A percentile compares a stretch with the other conserved stretches of the same genome.
Conservation (phyloP, 2,888 invertebrate species). For the Emesis castigata region DNA sequence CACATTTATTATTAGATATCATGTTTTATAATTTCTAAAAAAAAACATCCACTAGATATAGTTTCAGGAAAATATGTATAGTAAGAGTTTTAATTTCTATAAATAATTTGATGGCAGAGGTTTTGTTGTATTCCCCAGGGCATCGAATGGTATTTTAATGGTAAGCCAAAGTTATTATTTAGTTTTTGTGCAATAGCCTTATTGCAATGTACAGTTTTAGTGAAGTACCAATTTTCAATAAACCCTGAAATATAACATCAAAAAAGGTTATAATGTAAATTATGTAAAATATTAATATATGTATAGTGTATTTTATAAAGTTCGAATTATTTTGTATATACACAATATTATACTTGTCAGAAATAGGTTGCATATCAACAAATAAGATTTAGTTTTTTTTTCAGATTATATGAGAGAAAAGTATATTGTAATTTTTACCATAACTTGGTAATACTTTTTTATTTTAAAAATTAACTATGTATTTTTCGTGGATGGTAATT, state of each 20-base stretch:
- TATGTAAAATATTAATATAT: slow-evolving; percentile 79
- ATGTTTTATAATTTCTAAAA: neutral
- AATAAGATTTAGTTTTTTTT: slow-evolving; percentile 70
- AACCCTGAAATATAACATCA: slow-evolving; percentile 76
- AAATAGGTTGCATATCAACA: slow-evolving; percentile 76
- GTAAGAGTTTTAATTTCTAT: neutral
- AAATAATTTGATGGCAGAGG: neutral
- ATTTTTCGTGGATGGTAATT: slow-evolving; percentile 80
- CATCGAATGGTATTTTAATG: slow-evolving; percentile 78
- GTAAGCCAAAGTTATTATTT: slow-evolving; percentile 87
- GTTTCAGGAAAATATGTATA: neutral
- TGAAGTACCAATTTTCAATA: slow-evolving; percentile 77
- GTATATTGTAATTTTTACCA: slow-evolving; percentile 15
- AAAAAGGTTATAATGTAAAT: slow-evolving; percentile 81
- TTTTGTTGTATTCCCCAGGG: slow-evolving; percentile 38
- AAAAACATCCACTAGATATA: neutral
- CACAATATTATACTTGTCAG: slow-evolving; percentile 73
- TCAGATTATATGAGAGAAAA: slow-evolving; percentile 59
- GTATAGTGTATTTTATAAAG: slow-evolving; percentile 80
- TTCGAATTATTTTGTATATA: slow-evolving; percentile 80
- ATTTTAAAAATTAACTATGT: slow-evolving; percentile 37
- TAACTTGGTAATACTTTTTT: slow-evolving; percentile 14
- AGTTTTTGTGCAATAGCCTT: slow-evolving; percentile 85
- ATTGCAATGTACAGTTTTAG: slow-evolving; percentile 86
- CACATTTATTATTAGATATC: slow-evolving; percentile 33